Evolutionary conservation across 2,113 vertebrate genomes (phyloP), one percentile per base, ranked within the genome.

Genomic region (Eleginops maclovinus): DNA sequence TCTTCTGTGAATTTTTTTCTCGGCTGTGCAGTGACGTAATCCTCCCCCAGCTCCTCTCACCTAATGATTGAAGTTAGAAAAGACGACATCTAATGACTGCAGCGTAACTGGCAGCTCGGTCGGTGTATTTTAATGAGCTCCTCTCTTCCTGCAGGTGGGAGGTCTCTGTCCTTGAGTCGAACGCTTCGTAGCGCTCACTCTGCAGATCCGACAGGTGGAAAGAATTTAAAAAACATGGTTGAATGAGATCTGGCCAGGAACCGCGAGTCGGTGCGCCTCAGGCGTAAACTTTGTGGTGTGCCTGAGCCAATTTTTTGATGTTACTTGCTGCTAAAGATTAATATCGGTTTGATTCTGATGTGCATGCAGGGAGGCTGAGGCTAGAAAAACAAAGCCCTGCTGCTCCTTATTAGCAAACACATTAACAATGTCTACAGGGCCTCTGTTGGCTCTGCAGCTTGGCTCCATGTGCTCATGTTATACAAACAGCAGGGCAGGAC

Each of bases 181-280:
- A 54, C 44, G 68, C 61, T 68, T 66, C 8, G 5, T 26, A 75
- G 73, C 75, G 11, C 63, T 58, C 60, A 9, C 62, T 75, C 3
- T 24, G 9, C 0, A 46, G 59, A 50, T 72, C 68, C 41, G 22
- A 60, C 85, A 86, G 84, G 77, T 84, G 85, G 89, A 76, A 84
- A 24, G 55, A 75, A 85, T 91, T 90, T 76, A 47, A 73, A 81
- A 44, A 81, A 47, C 24, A 43, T 60, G 4, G 50, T 14, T 7
- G 24, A 75, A 56, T 36, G 24, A 74, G 49, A 62, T 51, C 9
- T 63, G 17, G 22, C 50, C 9, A 44, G 54, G 68, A 84, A 84
- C 60, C 16, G 3, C 62, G 77, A 28, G 31, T 22, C 13, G 12
- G 64, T 65, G 72, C 54, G 43, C 59, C 59, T 44, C 50, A 43